A percentile compares a stretch with the other conserved stretches of the same genome.
Conservation (phyloP, 53 echinoderm and acorn worm genomes). For the Antedon mediterranea region DNA sequence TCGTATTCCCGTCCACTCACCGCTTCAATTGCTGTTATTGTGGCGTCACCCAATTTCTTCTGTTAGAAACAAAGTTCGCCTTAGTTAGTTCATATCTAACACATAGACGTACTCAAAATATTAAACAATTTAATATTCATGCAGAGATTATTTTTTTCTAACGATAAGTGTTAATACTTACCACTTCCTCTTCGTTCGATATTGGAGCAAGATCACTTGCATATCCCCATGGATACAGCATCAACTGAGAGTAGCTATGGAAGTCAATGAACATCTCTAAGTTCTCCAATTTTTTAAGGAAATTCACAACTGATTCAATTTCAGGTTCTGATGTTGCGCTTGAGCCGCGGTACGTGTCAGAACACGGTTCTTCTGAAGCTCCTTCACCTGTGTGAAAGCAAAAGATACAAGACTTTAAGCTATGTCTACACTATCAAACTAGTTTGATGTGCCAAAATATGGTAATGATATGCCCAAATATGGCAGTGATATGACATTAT, state of each 20-base stretch:
- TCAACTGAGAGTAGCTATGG: constrained; percentile 66
- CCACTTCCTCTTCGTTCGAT: constrained; percentile 28
- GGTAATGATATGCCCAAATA: too few species aligned
- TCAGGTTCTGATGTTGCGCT: constrained; percentile 27
- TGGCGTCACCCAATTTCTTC: too few species aligned
- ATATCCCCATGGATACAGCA: constrained; percentile 64
- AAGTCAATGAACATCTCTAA: constrained; percentile 58
- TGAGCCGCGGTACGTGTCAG: constrained; percentile 44
- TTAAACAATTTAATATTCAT: too few species aligned
- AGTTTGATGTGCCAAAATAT: too few species aligned
- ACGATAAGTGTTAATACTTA: constrained; percentile 1
- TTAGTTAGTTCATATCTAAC: too few species aligned
- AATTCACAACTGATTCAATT: constrained; percentile 26
- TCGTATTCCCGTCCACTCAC: constrained; percentile 44
- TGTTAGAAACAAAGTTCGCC: too few species aligned
- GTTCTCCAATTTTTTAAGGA: constrained; percentile 15
- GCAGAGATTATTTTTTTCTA: too few species aligned
- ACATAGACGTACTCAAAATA: too few species aligned
- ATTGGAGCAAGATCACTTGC: constrained; percentile 8
- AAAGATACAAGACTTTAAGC: too few species aligned
- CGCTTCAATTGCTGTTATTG: too few species aligned
- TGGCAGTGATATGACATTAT: too few species aligned
- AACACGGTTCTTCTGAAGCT: constrained; percentile 34
- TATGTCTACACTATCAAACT: too few species aligned
- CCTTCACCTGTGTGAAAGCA: constrained; percentile 38